Conservation (phyloP, 2,888 invertebrate genomes). For the Paralinhomoeus sp. region DNA sequence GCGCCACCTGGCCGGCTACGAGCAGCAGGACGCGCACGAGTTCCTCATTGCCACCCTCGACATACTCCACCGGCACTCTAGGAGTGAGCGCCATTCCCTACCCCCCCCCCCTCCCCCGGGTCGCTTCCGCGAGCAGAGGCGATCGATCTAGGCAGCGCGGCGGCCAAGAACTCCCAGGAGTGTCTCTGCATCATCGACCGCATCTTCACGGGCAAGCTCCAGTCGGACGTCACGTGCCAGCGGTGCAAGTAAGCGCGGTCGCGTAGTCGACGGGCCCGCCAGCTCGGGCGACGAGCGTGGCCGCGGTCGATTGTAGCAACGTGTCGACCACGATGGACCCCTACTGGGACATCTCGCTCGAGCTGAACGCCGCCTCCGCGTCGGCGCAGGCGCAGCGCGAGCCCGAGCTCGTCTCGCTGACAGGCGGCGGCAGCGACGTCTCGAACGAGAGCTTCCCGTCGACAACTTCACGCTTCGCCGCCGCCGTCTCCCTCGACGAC, state of each 20-base stretch:
- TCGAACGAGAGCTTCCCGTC: slow-evolving; percentile 82
- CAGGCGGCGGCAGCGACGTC: too few relatives aligned
- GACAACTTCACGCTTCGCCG: slow-evolving; percentile 86
- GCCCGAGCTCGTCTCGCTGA: too few relatives aligned
- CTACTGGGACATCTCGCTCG: slow-evolving; percentile 88
- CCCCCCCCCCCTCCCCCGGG: too few relatives aligned
- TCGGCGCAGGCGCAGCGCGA: too few relatives aligned
- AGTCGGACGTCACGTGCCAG: slow-evolving; percentile 87
- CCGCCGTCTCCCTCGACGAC: slow-evolving; percentile 86
- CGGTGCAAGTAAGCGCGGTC: slow-evolving; percentile 48
- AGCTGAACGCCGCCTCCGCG: too few relatives aligned
- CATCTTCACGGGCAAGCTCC: slow-evolving; percentile 81
- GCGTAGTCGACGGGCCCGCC: too few relatives aligned
- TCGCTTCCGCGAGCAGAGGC: not conserved
- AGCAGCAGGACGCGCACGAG: slow-evolving; percentile 96
- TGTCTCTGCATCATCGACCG: slow-evolving; percentile 92
- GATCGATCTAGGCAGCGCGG: not conserved
- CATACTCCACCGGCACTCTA: slow-evolving; percentile 61
- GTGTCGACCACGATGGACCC: slow-evolving; percentile 92
- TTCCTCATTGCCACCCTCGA: slow-evolving; percentile 87
- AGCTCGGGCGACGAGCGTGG: too few relatives aligned
- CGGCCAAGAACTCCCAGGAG: slow-evolving; percentile 12
- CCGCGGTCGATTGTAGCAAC: slow-evolving; percentile 39
- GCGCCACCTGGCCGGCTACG: slow-evolving; percentile 45
- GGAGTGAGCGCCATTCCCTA: slow-evolving; percentile 31